These are phyloP conservation scores for Vespertilio murinus DNA, from an alignment of 2,797 vertebrate species.

Conservation along the genomic window DNA sequence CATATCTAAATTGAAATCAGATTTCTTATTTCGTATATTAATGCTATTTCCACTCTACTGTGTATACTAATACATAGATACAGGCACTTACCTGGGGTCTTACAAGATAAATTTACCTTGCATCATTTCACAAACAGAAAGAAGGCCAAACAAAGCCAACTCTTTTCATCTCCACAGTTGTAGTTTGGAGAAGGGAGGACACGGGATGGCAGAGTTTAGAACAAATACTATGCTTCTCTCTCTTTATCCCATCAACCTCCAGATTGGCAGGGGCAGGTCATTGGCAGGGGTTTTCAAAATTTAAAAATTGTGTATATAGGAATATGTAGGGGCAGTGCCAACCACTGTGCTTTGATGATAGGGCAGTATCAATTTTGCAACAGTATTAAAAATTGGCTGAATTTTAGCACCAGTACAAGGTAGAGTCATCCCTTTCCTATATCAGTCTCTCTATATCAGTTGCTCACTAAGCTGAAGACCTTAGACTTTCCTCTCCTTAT, in stretches of 20 bases:
- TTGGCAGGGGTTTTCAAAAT: not conserved
- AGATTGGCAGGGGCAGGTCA: not conserved
- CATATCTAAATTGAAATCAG: not conserved
- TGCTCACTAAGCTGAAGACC: not conserved
- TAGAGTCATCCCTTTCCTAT: not conserved
- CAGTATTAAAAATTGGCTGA: not conserved
- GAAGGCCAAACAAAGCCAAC: not conserved
- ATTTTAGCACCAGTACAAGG: not conserved
- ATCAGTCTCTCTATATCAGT: not conserved
- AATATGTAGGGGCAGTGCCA: not conserved
- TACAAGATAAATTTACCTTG: not conserved
- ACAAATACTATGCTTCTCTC: not conserved
- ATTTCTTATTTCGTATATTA: not conserved
- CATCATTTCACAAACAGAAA: conserved; percentile 3
- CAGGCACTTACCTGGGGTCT: not conserved
- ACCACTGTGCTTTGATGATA: not conserved
- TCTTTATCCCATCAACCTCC: not conserved
- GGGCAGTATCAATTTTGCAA: not conserved
- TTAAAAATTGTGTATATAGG: not conserved
- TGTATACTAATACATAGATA: not conserved
- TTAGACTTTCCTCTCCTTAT: not conserved
- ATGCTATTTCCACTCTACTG: not conserved
- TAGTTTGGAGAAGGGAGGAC: not conserved
- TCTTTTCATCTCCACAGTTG: not conserved
- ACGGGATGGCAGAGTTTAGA: not conserved